Conservation (phyloP, 2,797 vertebrate genomes). For the Helarctos malayanus region DNA sequence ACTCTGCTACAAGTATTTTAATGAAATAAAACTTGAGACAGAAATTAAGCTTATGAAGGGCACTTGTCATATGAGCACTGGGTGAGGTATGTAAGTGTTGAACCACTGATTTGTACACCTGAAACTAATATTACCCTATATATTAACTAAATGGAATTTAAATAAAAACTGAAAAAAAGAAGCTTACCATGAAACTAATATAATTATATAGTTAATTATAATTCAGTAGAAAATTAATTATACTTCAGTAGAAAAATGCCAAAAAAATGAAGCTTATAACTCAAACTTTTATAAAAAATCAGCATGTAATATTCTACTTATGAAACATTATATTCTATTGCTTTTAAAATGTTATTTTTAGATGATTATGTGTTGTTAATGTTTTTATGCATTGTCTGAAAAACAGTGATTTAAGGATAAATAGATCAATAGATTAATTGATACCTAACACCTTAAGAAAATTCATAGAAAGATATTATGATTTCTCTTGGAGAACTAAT, state of each 20-base stretch:
- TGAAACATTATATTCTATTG: not conserved
- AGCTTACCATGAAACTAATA: not conserved
- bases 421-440: not conserved
- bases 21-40: not conserved
- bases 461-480: slow-evolving; percentile 11
- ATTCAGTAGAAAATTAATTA: not conserved
- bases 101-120: not conserved
- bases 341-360: slow-evolving; percentile 50
- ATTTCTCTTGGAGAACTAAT: not conserved
- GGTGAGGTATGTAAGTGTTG: not conserved
- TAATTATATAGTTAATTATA: not conserved
- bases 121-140: not conserved
- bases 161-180: not conserved
- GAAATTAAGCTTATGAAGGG: not conserved
- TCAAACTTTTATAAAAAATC: not conserved
- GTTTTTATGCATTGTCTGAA: not conserved
- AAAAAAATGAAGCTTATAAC: not conserved
- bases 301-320: not conserved
- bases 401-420: not conserved
- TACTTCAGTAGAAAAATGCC: not conserved
- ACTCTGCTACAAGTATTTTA: not conserved
- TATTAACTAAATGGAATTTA: not conserved
- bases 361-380: not conserved
- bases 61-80: not conserved
- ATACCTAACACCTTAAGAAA: not conserved